Evolutionary conservation across 2,888 invertebrate genomes (phyloP).

Genomic region (Augiades crinisus): DNA sequence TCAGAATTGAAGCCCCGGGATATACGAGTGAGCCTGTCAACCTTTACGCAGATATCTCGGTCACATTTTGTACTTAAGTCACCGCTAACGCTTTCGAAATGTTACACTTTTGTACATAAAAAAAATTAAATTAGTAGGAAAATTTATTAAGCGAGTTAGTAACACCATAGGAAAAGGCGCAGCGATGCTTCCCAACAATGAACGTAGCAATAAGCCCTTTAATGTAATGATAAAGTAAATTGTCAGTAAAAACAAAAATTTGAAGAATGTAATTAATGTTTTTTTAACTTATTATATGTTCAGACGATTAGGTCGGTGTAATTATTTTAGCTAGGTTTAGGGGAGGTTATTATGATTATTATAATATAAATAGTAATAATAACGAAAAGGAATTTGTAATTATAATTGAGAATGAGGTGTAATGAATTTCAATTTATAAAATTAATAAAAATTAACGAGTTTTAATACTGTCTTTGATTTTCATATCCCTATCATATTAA

Average conservation of each 20-base stretch:
- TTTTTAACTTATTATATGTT: slow-evolving; percentile 68
- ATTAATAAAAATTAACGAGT: slow-evolving; percentile 80
- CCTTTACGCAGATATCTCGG: slow-evolving; percentile 5
- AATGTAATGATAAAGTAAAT: slow-evolving; percentile 43
- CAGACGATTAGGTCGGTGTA: slow-evolving; percentile 67
- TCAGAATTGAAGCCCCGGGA: slow-evolving; percentile 4
- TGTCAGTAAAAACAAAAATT: slow-evolving; percentile 45
- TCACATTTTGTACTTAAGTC: slow-evolving; percentile 42
- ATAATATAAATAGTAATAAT: slow-evolving; percentile 63
- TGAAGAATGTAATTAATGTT: slow-evolving; percentile 54
- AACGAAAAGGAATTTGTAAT: slow-evolving; percentile 78
- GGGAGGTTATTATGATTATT: slow-evolving; percentile 64
- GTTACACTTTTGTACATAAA: slow-evolving; percentile 43
- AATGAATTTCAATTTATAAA: slow-evolving; percentile 81
- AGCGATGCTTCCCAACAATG: slow-evolving; percentile 33
- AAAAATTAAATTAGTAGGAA: slow-evolving; percentile 39
- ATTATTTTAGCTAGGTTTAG: slow-evolving; percentile 67
- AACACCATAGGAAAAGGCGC: slow-evolving; percentile 45
- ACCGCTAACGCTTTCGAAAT: slow-evolving; percentile 7
- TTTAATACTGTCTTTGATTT: slow-evolving; percentile 53
- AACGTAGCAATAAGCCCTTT: slow-evolving; percentile 65
- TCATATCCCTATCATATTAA: background rate
- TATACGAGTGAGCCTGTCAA: background rate
- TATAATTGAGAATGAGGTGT: slow-evolving; percentile 70
- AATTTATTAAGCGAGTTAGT: slow-evolving; percentile 39